phyloP scores from a whole-genome alignment of 2,797 vertebrate species.

The Pitangus sulphuratus region DNA sequence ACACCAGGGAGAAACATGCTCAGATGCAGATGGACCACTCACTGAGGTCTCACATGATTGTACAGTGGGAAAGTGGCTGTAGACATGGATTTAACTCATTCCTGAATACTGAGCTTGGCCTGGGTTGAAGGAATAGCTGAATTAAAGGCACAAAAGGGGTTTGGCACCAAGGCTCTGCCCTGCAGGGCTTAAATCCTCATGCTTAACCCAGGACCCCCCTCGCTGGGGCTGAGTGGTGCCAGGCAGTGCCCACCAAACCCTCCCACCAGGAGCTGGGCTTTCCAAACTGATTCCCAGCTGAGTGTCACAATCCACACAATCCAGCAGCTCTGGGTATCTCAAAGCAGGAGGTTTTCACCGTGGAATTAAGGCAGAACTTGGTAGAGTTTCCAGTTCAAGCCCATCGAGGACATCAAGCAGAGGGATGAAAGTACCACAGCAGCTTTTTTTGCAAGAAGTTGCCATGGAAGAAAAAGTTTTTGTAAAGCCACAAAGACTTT shows the following conservation, averaged over 20 bases:
- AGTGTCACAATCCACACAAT: neutral
- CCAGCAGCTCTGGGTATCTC: too few species aligned
- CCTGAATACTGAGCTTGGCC: neutral
- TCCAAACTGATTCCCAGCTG: neutral
- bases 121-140: neutral
- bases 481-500: neutral
- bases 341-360: neutral
- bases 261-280: neutral
- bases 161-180: neutral
- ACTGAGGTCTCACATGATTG: neutral
- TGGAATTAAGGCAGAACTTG: neutral
- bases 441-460: neutral
- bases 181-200: neutral
- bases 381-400: neutral
- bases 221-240: rapidly evolving
- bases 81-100: neutral
- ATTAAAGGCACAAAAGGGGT: neutral
- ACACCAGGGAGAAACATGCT: neutral
- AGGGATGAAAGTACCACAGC: neutral
- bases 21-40: neutral
- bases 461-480: neutral
- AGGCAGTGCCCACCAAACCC: neutral
- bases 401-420: neutral
- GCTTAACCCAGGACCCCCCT: rapidly evolving
- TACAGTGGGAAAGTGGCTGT: neutral